Conservation (phyloP, 1,140 invertebrate genomes). For the Subanguina moxae region DNA sequence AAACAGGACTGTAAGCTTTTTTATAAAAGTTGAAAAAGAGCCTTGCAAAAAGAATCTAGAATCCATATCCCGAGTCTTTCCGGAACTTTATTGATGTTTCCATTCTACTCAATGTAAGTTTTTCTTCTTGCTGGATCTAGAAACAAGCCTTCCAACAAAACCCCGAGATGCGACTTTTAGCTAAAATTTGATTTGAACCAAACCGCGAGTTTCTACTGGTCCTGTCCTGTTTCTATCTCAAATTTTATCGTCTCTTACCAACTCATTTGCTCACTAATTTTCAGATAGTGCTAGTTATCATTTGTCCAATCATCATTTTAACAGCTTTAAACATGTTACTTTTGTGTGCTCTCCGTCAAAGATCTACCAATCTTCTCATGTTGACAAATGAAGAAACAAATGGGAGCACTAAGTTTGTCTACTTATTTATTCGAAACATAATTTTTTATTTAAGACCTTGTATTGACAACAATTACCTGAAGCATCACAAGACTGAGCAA, state of each 20-base stretch:
- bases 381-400: background rate
- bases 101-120: constrained; percentile 9
- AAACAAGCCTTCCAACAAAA: no score
- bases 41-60: constrained; percentile 20
- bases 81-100: constrained; percentile 39
- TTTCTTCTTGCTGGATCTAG: background rate
- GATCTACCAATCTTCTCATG: constrained; percentile 36
- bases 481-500: constrained; percentile 49
- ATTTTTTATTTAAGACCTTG: constrained; percentile 4
- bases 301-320: constrained; percentile 51
- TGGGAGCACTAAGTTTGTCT: background rate
- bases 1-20: constrained; percentile 2
- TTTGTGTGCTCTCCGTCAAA: constrained; percentile 47
- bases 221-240: no score
- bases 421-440: background rate
- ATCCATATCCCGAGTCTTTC: constrained; percentile 47
- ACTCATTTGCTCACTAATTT: no score
- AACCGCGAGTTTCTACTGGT: no score
- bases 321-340: constrained; percentile 51
- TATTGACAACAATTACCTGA: constrained; percentile 28
- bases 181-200: no score
- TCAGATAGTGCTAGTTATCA: constrained; percentile 44
- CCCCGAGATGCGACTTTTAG: no score
- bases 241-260: no score
- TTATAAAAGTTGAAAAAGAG: no score